phyloP scores from a whole-genome alignment of 37 sponge, comb jelly and placozoan species.

The Cliona cf. orientalis region DNA sequence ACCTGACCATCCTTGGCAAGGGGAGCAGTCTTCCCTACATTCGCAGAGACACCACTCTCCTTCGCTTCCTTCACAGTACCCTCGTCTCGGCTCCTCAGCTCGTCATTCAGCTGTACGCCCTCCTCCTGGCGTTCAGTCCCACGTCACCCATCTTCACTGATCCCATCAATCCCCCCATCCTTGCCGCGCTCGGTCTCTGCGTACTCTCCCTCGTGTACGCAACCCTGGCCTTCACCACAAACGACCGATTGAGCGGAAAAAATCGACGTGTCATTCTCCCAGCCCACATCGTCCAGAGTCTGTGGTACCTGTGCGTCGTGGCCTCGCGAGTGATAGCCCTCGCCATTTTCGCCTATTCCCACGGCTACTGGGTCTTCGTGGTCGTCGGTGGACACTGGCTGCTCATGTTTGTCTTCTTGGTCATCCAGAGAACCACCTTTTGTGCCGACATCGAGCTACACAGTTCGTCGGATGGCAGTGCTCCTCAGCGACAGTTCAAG shows the following conservation, averaged over 20 bases:
- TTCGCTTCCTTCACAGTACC: conserved; percentile 64
- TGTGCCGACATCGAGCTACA: conserved; percentile 19
- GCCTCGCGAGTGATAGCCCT: conserved; percentile 54
- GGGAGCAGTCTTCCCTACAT: conserved; percentile 16
- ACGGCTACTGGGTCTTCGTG: conserved; percentile 41
- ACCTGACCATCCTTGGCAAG: conserved; percentile 1
- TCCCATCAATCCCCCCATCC: conserved; percentile 2
- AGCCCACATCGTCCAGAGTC: conserved; percentile 20
- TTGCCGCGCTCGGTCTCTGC: conserved; percentile 12
- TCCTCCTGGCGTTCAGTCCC: neutral
- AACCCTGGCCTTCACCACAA: conserved; percentile 21
- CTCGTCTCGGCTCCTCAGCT: conserved; percentile 62
- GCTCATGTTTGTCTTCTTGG: conserved; percentile 38
- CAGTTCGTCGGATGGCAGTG: neutral
- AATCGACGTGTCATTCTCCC: conserved; percentile 26
- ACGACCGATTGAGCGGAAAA: conserved; percentile 39
- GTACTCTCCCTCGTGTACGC: conserved; percentile 35
- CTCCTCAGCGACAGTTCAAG: conserved; percentile 14
- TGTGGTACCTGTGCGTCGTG: conserved; percentile 61
- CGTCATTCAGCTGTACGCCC: conserved; percentile 54
- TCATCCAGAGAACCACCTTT: conserved; percentile 35
- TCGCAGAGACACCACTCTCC: conserved; percentile 50
- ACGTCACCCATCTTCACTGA: neutral
- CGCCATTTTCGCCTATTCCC: conserved; percentile 48
- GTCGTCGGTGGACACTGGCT: conserved; percentile 65